Evolutionary conservation across 2,888 invertebrate genomes (phyloP).

Genomic region (Chesias legatella): DNA sequence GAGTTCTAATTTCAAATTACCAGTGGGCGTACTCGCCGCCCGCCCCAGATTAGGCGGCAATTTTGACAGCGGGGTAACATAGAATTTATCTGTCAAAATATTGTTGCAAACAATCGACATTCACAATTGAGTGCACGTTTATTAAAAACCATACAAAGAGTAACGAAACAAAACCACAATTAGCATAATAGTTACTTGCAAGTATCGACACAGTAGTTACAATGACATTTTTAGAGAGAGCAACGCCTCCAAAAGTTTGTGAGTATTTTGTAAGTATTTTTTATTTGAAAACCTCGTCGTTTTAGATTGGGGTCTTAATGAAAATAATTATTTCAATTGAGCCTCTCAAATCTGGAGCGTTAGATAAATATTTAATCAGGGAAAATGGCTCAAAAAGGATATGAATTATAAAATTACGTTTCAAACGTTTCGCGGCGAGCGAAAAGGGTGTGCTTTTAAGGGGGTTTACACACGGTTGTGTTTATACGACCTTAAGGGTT

Average conservation of each 20-base stretch:
- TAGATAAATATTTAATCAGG: conserved; percentile 47
- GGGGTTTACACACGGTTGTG: conserved; percentile 47
- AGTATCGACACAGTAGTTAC: conserved; percentile 31
- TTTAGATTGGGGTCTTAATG: conserved; percentile 28
- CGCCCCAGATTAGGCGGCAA: conserved; percentile 65
- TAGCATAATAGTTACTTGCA: conserved; percentile 72
- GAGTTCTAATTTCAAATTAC: conserved; percentile 68
- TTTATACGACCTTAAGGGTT: conserved; percentile 33
- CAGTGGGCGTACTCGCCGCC: conserved; percentile 56
- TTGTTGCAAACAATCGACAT: conserved; percentile 75
- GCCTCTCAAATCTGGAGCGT: conserved; percentile 56
- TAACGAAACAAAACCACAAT: conserved; percentile 79
- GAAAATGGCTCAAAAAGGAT: conserved; percentile 74
- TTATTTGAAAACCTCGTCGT: conserved; percentile 51
- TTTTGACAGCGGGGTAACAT: conserved; percentile 65
- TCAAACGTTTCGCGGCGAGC: conserved; percentile 54
- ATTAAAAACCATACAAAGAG: conserved; percentile 51
- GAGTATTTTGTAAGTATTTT: conserved; percentile 17
- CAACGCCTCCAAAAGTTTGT: conserved; percentile 18
- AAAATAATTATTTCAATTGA: conserved; percentile 58
- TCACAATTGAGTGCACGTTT: conserved; percentile 40
- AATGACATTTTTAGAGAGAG: conserved; percentile 23
- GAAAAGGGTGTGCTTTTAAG: conserved; percentile 64
- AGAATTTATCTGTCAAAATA: conserved; percentile 77
- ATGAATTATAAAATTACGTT: conserved; percentile 46